Evolutionary conservation across 2,888 invertebrate genomes (phyloP).

Genomic region (Hyppa rectilinea): DNA sequence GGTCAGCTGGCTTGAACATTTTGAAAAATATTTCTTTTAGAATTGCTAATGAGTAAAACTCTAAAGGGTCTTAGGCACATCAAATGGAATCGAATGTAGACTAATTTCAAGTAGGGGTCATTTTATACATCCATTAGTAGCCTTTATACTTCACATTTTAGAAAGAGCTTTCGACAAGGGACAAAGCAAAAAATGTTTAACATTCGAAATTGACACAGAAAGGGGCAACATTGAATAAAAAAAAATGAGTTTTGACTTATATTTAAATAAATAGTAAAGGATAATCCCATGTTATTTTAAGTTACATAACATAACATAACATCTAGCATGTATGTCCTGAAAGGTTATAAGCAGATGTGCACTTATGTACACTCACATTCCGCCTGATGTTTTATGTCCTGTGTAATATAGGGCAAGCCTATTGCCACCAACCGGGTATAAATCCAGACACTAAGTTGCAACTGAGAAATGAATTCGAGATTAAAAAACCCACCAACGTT

Average conservation of each 20-base stretch:
- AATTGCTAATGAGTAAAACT: background rate
- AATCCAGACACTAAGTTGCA: no score
- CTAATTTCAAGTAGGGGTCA: background rate
- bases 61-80: background rate
- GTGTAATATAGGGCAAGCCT: no score
- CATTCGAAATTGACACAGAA: background rate
- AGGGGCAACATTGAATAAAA: background rate
- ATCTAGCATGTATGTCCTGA: no score
- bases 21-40: background rate
- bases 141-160: background rate
- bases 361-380: no score
- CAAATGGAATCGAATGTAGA: background rate
- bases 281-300: no score
- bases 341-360: no score
- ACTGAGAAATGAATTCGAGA: no score
- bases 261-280: no score
- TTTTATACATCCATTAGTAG: constrained; percentile 5
- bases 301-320: no score
- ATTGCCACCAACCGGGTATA: no score
- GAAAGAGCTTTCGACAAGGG: constrained; percentile 1
- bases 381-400: no score
- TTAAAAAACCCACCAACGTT: no score
- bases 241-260: background rate
- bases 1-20: background rate
- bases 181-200: constrained; percentile 7